A percentile compares a stretch with the other conserved stretches of the same genome.
Evolutionary conservation across 2,113 vertebrate species (phyloP).

Genomic region (Cepphus grylle): DNA sequence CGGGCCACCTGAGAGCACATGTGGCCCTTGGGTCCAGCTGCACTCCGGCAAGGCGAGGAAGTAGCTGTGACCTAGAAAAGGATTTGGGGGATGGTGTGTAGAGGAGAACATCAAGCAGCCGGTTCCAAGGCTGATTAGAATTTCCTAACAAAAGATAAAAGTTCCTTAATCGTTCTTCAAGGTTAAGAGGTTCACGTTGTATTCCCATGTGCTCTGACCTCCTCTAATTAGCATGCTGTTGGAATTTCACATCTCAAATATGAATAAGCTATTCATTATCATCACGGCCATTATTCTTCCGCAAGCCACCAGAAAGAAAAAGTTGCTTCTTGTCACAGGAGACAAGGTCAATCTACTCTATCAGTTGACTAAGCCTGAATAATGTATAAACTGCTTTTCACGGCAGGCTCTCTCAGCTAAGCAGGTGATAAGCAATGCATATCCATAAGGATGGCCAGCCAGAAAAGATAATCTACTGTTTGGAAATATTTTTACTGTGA

Average conservation of each 20-base stretch:
- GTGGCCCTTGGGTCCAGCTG: background rate
- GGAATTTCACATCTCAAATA: conserved; percentile 45
- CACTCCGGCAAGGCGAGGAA: background rate
- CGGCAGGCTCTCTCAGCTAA: background rate
- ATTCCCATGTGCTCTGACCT: conserved; percentile 8
- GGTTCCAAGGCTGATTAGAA: background rate
- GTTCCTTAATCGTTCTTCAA: conserved; percentile 32
- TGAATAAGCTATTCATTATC: conserved; percentile 59
- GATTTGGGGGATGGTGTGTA: background rate
- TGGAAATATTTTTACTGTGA: conserved; percentile 41
- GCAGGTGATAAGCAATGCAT: conserved; percentile 6
- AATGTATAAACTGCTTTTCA: conserved; percentile 48
- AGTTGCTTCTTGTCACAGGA: conserved; percentile 40
- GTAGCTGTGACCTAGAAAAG: background rate
- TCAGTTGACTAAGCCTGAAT: conserved; percentile 41
- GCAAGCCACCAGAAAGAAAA: conserved; percentile 8
- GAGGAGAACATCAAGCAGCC: background rate
- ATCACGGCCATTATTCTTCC: conserved; percentile 34
- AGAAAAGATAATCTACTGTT: conserved; percentile 11
- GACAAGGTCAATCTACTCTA: conserved; percentile 55
- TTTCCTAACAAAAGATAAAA: conserved; percentile 48
- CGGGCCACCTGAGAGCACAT: background rate
- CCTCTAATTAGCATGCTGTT: conserved; percentile 35
- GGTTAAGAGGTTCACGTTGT: background rate
- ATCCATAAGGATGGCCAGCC: background rate